phyloP scores from a whole-genome alignment of 2,113 vertebrate species.

The Nycticryphes semicollaris region DNA sequence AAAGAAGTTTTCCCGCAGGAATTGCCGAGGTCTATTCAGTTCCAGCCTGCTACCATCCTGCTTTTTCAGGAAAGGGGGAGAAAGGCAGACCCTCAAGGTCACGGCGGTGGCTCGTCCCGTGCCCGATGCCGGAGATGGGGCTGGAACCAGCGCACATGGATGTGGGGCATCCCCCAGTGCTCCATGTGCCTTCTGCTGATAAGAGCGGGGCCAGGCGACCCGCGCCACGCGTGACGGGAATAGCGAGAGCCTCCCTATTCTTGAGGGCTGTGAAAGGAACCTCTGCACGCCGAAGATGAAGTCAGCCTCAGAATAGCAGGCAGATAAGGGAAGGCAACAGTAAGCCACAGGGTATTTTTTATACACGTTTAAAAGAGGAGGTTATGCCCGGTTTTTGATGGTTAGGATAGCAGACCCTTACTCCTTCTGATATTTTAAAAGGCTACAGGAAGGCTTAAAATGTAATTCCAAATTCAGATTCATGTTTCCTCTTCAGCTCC shows the following conservation, averaged over 20 bases:
- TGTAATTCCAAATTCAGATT: conserved; percentile 23
- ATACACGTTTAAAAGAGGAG: not conserved
- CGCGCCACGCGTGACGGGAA: conserved; percentile 80
- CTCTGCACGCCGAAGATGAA: conserved; percentile 71
- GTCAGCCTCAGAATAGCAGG: conserved; percentile 66
- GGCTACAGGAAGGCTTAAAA: conserved; percentile 13
- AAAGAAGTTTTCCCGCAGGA: conserved; percentile 68
- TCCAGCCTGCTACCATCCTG: conserved; percentile 64
- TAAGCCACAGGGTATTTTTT: conserved; percentile 38
- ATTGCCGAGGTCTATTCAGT: conserved; percentile 26
- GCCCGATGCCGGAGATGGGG: conserved; percentile 69
- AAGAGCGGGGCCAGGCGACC: conserved; percentile 83
- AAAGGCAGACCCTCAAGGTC: conserved; percentile 68
- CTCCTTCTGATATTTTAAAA: conserved; percentile 44
- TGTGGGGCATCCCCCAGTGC: conserved; percentile 79
- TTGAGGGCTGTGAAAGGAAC: conserved; percentile 55
- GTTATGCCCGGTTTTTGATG: not conserved
- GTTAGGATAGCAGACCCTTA: conserved; percentile 12
- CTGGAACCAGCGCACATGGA: conserved; percentile 64
- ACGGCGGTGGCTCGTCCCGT: conserved; percentile 61
- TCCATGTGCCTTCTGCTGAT: conserved; percentile 78
- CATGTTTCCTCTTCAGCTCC: not conserved
- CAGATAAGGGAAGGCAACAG: conserved; percentile 76
- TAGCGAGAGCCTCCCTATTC: conserved; percentile 64
- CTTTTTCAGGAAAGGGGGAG: not conserved